Base-by-base conservation (phyloP, 2,113 vertebrate genomes). In the Istiophorus platypterus region DNA sequence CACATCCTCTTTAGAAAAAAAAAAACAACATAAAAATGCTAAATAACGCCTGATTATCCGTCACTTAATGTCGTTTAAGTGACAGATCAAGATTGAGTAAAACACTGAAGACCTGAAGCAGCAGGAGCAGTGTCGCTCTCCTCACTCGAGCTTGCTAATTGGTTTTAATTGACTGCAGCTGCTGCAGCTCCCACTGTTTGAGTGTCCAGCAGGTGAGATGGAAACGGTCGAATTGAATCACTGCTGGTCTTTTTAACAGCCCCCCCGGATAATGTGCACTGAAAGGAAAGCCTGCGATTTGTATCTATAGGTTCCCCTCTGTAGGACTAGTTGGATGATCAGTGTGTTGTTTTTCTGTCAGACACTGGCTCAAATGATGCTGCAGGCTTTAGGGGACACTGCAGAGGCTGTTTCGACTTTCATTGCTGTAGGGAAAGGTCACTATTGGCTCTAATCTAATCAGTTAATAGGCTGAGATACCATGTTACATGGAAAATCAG, bases 111-210 rank as follows among this genome's bases (percentile, higher is more conserved):
- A 41, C 4, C 17, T 34, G 11, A 45, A 61, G 2, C 57, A 59
- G 65, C 65, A 66, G 74, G 58, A 84, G 4, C 47, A 70, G 72
- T 67, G n/a, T 18, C 45, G 5, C 17, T 5, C n/a, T 37, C 45
- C 5, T 37, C 54, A 10, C 47, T 80, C 75, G n/a, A 29, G 26
- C 58, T 76, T 75, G 51, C 31, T 90, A 82, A 86, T 88, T 76
- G 80, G 72, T 72, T 59, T 56, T 71, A 90, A 86, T 74, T 71
- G 68, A 81, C 74, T 71, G 71, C 65, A 84, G 76, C 64, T 75
- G 66, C 51, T 70, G 66, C 62, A 49, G 63, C 62, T 80, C 41
- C 4, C 29, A 76, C 70, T 64, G 61, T 24, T 45, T 69, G 27
- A 72, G 34, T 49, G 77, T 85, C 57, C 75, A 39, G 72, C 63